Base-by-base conservation (phyloP, 30 jellyfish, hydroid and myxozoan genomes). In the Hydractinia echinata region DNA sequence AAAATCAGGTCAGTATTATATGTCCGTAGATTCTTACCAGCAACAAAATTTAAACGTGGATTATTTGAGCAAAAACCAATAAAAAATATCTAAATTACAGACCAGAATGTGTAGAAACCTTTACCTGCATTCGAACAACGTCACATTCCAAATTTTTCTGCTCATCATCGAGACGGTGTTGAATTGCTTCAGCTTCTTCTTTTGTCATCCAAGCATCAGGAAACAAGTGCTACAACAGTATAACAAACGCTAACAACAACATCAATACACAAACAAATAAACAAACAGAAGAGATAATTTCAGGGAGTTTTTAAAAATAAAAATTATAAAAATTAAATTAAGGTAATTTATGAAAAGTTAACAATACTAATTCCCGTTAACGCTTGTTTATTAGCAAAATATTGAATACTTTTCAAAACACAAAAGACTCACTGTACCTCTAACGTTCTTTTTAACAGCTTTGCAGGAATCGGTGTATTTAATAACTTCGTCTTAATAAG, bases 391-490 rank as follows among this genome's bases (percentile, higher is more conserved):
- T 60, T 30, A 13, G 19, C 70, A 60, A 60, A 60, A 13, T 14
- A 15, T 60, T 60, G 19, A 60, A 16, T 60, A 60, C 14, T 11
- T 69, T n/a, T 69, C 15, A 69, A 11, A 69, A 13, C 1, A 15
- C 1, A 20, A 18, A 8, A 8, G 0, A 72, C 7, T 9, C 8
- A 5, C 18, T 58, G 15, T 81, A 92, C 98, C 87, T 81, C 44
- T 48, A 93, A 81, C 49, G 83, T 64, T 49, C 67, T 58, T 53
- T 84, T 87, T 51, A 93, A 81, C n/a, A 93, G 72, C 8, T 87
- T 95, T 67, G 81, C 95, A 21, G 99, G 95, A 13, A 93, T 16
- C 18, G 99, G 99, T 51, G 99, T 70, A 52, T 81, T 89, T 55
- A 54, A 55, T 4, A 83, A 69, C 30, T 85, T 87, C 79, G 84